Base-by-base conservation (phyloP, 2,113 vertebrate species). In the Tichodroma muraria region DNA sequence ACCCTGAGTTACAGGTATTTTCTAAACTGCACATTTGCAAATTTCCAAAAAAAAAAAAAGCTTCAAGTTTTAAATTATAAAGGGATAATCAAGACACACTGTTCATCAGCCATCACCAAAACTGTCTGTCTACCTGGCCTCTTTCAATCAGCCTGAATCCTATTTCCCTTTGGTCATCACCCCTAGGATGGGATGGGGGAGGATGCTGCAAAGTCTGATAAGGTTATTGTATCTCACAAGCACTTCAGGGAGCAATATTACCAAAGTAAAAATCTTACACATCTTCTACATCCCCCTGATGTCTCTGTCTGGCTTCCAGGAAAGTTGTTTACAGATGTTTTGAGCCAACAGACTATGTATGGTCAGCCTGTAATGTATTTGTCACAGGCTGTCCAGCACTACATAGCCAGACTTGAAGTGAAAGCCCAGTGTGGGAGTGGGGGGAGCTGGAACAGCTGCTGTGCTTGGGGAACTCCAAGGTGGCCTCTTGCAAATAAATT, bases 11-110 rank as follows among this genome's bases (percentile, higher is more conserved):
- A 80, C 17, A 37, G 15, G 4, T 57, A 45, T 79, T 95, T 89
- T 81, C n/a, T 79, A 42, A 94, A 79, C 7, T 31, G 8, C 21
- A 49, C 5, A 23, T 54, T 85, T 80, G n/a, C 5, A 92, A 72
- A 64, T 31, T 6, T 5, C 37, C 0, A 25, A 44, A 25, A 33
- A 9, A 13, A 2, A 66, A 52, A 5, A 10, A 38, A 25, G 1
- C 27, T 66, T 40, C 22, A 57, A 8, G 11, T 49, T 60, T 81
- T 72, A 82, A 91, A 53, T 44, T 44, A 54, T 27, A 24, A 54
- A 47, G 13, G 21, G 22, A 45, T 13, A 76, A 45, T 68, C 6
- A 71, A 85, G 45, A 16, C 23, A 25, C 2, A 3, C 27, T 70
- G 38, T 71, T 17, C 35, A 19, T n/a, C 63, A 93, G 9, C 17